Percentiles rank a stretch among this genome's conserved stretches.
Evolutionary conservation across 2,113 vertebrate genomes (phyloP).

Genomic region (Etheostoma cragini): DNA sequence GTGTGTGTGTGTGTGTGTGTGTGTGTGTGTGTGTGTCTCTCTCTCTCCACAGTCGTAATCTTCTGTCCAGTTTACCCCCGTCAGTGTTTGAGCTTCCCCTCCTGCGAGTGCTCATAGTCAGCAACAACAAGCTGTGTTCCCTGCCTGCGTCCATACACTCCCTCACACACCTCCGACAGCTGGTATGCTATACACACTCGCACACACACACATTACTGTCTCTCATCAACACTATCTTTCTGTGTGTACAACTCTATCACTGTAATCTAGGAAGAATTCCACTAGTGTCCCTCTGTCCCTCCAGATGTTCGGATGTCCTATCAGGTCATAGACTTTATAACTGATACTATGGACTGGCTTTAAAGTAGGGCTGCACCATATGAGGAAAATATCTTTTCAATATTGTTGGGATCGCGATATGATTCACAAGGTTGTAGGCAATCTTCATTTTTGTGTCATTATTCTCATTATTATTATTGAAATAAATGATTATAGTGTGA

Average conservation of each 20-base stretch:
- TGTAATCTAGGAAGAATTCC: too few relatives aligned
- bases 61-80: constrained; percentile 87
- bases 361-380: neutral
- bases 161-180: constrained; percentile 89
- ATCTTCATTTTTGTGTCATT: too few relatives aligned
- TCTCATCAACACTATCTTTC: neutral
- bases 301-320: neutral
- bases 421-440: too few relatives aligned
- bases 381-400: too few relatives aligned
- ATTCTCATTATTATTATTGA: too few relatives aligned
- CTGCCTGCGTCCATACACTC: constrained; percentile 85
- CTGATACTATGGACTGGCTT: neutral
- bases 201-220: constrained; percentile 4
- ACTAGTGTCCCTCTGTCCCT: neutral
- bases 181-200: constrained; percentile 80
- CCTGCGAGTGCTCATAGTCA: constrained; percentile 91
- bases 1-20: too few relatives aligned
- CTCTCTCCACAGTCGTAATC: constrained; percentile 88
- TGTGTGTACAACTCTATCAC: neutral
- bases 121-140: constrained; percentile 91
- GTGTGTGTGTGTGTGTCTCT: too few relatives aligned
- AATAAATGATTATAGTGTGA: too few relatives aligned
- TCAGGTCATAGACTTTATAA: neutral
- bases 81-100: constrained; percentile 92
- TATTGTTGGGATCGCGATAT: too few relatives aligned